phyloP scores from a whole-genome alignment of 2,113 vertebrate species.

The Etia nguti region DNA sequence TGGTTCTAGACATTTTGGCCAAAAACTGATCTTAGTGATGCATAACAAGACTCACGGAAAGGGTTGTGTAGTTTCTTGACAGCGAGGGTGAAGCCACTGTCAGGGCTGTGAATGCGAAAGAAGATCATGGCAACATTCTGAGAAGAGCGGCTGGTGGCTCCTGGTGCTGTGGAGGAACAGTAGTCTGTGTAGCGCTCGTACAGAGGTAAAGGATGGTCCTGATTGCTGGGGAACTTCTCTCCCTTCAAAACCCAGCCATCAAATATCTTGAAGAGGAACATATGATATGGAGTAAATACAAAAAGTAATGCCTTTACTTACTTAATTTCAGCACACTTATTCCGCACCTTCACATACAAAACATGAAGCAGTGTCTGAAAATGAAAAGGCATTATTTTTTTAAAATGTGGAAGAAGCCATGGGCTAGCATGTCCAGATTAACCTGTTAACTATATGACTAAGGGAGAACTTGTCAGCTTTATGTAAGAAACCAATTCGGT shows the following conservation, averaged over 20 bases:
- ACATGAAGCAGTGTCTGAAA: neutral
- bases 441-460: neutral
- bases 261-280: slow-evolving; percentile 70
- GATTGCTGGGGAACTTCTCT: slow-evolving; percentile 89
- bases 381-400: neutral
- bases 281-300: neutral
- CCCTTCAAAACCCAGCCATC: slow-evolving; percentile 96
- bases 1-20: neutral
- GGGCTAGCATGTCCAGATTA: neutral
- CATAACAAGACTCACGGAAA: slow-evolving; percentile 81
- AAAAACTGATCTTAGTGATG: neutral
- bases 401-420: neutral
- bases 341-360: neutral
- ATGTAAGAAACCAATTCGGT: neutral
- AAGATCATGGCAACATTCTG: slow-evolving; percentile 96
- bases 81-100: slow-evolving; percentile 85
- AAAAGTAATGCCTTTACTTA: neutral
- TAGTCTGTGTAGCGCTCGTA: slow-evolving; percentile 85
- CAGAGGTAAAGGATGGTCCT: slow-evolving; percentile 83
- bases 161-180: slow-evolving; percentile 73
- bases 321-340: neutral
- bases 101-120: slow-evolving; percentile 82
- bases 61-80: slow-evolving; percentile 82
- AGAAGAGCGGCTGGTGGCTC: slow-evolving; percentile 77
- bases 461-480: neutral